phyloP scores from a whole-genome alignment of 2,888 invertebrate genomes.

The Hesperia comma region DNA sequence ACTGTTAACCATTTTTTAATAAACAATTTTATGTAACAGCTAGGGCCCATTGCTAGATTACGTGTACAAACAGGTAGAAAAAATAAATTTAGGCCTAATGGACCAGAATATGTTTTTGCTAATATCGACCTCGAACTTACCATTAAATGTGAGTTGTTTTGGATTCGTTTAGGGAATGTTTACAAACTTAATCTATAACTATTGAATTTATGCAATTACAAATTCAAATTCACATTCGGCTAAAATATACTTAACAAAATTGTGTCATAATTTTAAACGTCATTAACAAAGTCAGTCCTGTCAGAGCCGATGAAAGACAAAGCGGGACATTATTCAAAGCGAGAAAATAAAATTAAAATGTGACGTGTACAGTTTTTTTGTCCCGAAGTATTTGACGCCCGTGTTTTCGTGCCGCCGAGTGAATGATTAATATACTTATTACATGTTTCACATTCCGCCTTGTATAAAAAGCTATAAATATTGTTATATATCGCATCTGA shows the following conservation, averaged over 20 bases:
- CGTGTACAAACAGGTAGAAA: no score
- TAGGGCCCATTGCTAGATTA: no score
- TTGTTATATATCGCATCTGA: constrained; percentile 14
- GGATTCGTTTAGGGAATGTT: neutral
- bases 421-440: constrained; percentile 48
- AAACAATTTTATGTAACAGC: no score
- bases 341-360: constrained; percentile 10
- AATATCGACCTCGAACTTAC: no score
- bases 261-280: constrained; percentile 24
- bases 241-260: constrained; percentile 25
- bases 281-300: constrained; percentile 25
- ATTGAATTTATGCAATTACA: constrained; percentile 5
- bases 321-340: constrained; percentile 10
- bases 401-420: constrained; percentile 41
- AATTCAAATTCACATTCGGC: constrained; percentile 8
- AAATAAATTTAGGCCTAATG: no score
- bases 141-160: no score
- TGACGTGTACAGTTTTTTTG: constrained; percentile 32
- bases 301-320: constrained; percentile 22
- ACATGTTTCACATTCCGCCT: constrained; percentile 44
- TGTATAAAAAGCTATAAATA: constrained; percentile 32
- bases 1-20: no score
- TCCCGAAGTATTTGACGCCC: constrained; percentile 38
- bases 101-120: no score
- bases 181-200: no score